A percentile compares a stretch with the other conserved stretches of the same genome.
Conservation (phyloP, 2,888 invertebrate genomes). For the Callimorpha dominula region DNA sequence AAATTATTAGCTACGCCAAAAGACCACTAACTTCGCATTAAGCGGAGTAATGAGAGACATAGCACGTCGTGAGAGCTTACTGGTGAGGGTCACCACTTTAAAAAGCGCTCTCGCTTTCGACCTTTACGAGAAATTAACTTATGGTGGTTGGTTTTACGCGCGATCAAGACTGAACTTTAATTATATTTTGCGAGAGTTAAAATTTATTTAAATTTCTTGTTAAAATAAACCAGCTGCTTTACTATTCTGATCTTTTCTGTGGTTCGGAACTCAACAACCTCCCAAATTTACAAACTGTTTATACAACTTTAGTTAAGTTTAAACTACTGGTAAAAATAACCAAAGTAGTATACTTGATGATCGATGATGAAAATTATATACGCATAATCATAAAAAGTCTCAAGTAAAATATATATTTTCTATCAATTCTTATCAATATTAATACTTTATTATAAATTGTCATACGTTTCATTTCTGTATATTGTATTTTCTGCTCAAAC, state of each 20-base stretch:
- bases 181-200: neutral
- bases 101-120: too few relatives aligned
- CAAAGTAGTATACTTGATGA: neutral
- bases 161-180: neutral
- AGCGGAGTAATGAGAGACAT: neutral
- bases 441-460: neutral
- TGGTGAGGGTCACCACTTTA: neutral
- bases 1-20: too few relatives aligned
- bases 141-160: neutral
- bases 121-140: too few relatives aligned
- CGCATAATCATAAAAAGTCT: too few relatives aligned
- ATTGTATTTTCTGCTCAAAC: neutral
- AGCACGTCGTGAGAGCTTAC: neutral
- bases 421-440: neutral
- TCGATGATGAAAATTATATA: neutral
- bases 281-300: neutral
- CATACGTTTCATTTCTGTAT: neutral
- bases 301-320: too few relatives aligned
- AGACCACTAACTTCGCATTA: neutral
- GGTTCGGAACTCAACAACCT: neutral
- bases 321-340: too few relatives aligned
- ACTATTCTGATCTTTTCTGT: neutral
- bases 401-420: too few relatives aligned
- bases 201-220: neutral
- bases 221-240: neutral